phyloP scores from a whole-genome alignment of 2,797 vertebrate genomes.

The Helostoma temminkii region DNA sequence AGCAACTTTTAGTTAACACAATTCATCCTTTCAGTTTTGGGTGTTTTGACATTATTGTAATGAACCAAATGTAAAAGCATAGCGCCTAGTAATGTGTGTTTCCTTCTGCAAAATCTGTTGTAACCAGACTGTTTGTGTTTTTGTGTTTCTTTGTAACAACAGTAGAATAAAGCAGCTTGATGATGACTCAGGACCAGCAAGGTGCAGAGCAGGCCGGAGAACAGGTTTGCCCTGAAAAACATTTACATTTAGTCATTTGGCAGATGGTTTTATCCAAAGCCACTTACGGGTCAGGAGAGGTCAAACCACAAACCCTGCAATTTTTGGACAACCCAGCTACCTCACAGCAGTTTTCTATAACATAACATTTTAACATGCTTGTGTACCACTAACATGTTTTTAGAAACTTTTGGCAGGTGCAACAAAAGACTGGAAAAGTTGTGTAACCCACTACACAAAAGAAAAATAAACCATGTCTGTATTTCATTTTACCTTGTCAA shows the following conservation, averaged over 20 bases:
- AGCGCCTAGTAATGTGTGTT: background rate
- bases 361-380: background rate
- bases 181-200: constrained; percentile 55
- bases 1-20: too few relatives aligned
- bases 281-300: too few relatives aligned
- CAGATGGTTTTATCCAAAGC: too few relatives aligned
- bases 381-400: too few relatives aligned
- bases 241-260: background rate
- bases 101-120: constrained; percentile 6
- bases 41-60: too few relatives aligned
- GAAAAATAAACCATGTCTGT: too few relatives aligned
- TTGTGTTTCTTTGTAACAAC: constrained; percentile 53
- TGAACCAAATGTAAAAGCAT: background rate
- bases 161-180: constrained; percentile 46
- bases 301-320: too few relatives aligned
- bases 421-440: too few relatives aligned
- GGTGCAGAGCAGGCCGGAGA: constrained; percentile 41
- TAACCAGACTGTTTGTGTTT: constrained; percentile 42
- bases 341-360: background rate
- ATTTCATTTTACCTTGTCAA: too few relatives aligned
- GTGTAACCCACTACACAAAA: too few relatives aligned
- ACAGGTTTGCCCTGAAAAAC: constrained; percentile 73
- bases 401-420: too few relatives aligned
- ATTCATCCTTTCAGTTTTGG: too few relatives aligned
- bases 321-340: background rate